Evolutionary conservation across 2,113 vertebrate species (phyloP), one percentile per base, ranked within the genome.

Genomic region (Cheilinus undulatus): DNA sequence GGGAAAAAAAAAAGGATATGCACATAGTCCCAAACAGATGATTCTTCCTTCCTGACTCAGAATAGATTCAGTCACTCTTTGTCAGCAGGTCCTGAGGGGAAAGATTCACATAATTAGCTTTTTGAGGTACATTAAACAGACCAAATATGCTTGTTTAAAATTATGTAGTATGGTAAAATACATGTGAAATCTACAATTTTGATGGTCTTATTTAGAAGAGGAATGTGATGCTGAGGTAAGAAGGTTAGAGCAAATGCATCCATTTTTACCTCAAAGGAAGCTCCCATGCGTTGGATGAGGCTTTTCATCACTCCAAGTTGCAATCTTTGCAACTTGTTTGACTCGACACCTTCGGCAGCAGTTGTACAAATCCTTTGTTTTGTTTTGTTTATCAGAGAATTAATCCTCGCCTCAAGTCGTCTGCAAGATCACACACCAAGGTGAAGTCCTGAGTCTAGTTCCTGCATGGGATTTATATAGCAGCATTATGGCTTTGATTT

Each of bases 401-500:
- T 86, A 87, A 83, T 80, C 71, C 72, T 58, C 7, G 61, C 82
- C 76, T 23, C 49, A 52, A 78, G 79, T 54, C 5, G 45, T 73
- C 42, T 67, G 57, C 36, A 28, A 22, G 57, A 60, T 34, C 61
- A 46, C 62, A 43, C 34, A 17, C 15, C 67, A 74, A 82, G 68
- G 72, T 76, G 73, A 84, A 68, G 28, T 42, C 64, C 49, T 42
- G 30, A 30, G 57, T 69, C 70, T 59, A 12, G 23, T 71, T 63
- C 46, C 48, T 43, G 46, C 54, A 11, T 1, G 34, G 54, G 69
- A 62, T 83, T 78, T 86, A 85, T 87, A 83, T 48, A 36, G 49
- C 42, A 38, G 67, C 14, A 2, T 58, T 58, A n/a, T 17, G 13
- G 48, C 14, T 26, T 14, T 9, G 36, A 88, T 92, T 92, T 92